These are phyloP conservation scores for Leptopilina drosophilae DNA, from an alignment of 2,888 invertebrate species.

Conservation along the genomic window DNA sequence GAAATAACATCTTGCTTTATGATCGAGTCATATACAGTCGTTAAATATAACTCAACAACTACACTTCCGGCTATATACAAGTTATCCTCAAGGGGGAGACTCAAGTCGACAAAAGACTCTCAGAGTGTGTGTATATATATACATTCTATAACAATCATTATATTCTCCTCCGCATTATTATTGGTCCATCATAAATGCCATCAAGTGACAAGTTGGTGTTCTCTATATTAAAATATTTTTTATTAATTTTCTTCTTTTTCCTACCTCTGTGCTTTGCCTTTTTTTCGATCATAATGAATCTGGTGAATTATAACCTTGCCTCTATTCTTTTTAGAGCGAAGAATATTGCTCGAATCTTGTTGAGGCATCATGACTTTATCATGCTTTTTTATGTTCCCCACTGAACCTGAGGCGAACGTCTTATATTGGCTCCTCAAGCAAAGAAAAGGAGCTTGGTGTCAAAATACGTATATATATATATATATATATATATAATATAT, in stretches of 20 bases:
- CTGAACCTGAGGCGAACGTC: slow-evolving; percentile 9
- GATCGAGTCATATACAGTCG: slow-evolving; percentile 42
- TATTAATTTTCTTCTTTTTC: background rate
- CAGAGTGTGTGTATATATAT: background rate
- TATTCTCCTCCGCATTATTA: slow-evolving; percentile 2
- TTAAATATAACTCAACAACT: slow-evolving; percentile 45
- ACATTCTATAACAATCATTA: slow-evolving; percentile 4
- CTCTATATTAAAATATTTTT: background rate
- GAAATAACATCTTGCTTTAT: slow-evolving; percentile 45
- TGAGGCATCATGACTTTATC: slow-evolving; percentile 30
- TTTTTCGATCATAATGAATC: slow-evolving; percentile 12
- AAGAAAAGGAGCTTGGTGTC: slow-evolving; percentile 12
- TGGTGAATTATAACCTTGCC: background rate
- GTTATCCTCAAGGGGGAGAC: background rate
- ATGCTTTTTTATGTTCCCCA: slow-evolving; percentile 28
- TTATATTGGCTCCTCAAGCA: slow-evolving; percentile 27
- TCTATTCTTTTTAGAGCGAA: background rate
- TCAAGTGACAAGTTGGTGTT: background rate
- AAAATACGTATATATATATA: slow-evolving; percentile 27
- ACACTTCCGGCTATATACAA: slow-evolving; percentile 40
- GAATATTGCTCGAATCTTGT: slow-evolving; percentile 34
- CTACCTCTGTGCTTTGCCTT: background rate
- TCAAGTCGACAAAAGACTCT: slow-evolving; percentile 5
- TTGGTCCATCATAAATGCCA: background rate
- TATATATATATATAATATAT: background rate